phyloP scores from a whole-genome alignment of 2,888 invertebrate species.

The Pterobdella sp. region DNA sequence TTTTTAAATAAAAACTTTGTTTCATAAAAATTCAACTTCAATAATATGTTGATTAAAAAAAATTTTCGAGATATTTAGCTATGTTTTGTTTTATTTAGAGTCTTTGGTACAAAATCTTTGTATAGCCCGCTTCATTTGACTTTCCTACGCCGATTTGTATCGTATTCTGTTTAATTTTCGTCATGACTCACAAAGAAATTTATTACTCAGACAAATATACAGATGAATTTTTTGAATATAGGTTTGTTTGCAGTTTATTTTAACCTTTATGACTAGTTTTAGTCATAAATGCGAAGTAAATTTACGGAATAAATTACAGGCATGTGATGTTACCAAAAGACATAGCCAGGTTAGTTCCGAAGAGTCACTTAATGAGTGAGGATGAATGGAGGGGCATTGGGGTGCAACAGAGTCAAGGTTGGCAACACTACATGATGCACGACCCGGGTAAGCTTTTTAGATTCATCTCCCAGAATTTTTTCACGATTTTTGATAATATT shows the following conservation, averaged over 20 bases:
- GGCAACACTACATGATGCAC: conserved; percentile 95
- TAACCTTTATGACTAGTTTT: not conserved
- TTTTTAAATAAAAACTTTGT: not conserved
- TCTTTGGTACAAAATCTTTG: not conserved
- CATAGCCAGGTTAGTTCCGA: conserved; percentile 78
- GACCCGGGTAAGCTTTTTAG: conserved; percentile 59
- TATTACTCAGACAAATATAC: conserved; percentile 88
- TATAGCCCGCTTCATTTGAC: not conserved
- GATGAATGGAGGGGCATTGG: conserved; percentile 87
- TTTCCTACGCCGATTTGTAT: not conserved
- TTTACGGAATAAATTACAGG: conserved; percentile 54
- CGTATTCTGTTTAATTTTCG: not conserved
- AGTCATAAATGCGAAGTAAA: not conserved
- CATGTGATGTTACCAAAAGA: conserved; percentile 91
- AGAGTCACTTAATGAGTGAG: conserved; percentile 85
- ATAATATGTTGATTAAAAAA: not conserved
- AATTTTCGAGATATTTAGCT: not conserved
- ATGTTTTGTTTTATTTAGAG: not conserved
- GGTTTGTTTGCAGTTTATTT: conserved; percentile 56
- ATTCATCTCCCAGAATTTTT: not conserved
- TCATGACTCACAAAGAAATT: conserved; percentile 64
- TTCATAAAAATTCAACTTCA: not conserved
- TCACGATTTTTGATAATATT: not conserved
- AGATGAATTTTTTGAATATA: conserved; percentile 82
- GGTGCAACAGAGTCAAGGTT: conserved; percentile 89